These are phyloP conservation scores for Kryptolebias marmoratus DNA, from an alignment of 2,113 vertebrate genomes.

Conservation along the genomic window DNA sequence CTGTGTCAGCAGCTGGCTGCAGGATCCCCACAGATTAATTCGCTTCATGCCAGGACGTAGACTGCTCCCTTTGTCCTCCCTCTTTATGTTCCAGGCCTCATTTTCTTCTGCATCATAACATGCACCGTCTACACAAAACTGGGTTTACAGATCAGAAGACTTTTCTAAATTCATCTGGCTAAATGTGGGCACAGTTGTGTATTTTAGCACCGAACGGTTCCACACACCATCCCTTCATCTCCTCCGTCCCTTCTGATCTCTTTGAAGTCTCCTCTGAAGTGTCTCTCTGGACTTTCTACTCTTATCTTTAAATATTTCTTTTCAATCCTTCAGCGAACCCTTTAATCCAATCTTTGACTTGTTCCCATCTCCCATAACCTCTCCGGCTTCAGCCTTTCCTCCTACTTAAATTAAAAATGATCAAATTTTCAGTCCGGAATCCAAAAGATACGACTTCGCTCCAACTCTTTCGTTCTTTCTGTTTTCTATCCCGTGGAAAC, in stretches of 20 bases:
- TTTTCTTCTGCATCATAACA: not conserved
- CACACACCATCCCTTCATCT: slow-evolving; percentile 5
- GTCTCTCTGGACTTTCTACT: slow-evolving; percentile 15
- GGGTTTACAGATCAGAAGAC: not conserved
- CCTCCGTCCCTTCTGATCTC: slow-evolving; percentile 10
- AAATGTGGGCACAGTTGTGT: not conserved
- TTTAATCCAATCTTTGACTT: slow-evolving; percentile 38
- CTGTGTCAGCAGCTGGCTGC: slow-evolving; percentile 65
- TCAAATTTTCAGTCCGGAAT: slow-evolving; percentile 24
- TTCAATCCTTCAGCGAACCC: slow-evolving; percentile 15
- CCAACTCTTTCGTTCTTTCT: not conserved
- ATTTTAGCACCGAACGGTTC: slow-evolving; percentile 2
- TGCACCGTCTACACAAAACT: not conserved
- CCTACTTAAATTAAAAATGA: slow-evolving; percentile 20
- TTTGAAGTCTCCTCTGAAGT: slow-evolving; percentile 36
- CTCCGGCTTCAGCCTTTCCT: slow-evolving; percentile 6
- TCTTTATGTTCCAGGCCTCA: slow-evolving; percentile 2
- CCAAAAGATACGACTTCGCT: not conserved
- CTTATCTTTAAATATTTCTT: slow-evolving; percentile 48
- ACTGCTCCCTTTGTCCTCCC: slow-evolving; percentile 20
- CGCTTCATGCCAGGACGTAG: slow-evolving; percentile 53
- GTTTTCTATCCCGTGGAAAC: not conserved
- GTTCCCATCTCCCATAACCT: slow-evolving; percentile 20
- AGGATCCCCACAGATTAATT: slow-evolving; percentile 59
- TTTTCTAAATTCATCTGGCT: not conserved